Conservation (phyloP, 2,797 vertebrate species). For the Silurus lanzhouensis region DNA sequence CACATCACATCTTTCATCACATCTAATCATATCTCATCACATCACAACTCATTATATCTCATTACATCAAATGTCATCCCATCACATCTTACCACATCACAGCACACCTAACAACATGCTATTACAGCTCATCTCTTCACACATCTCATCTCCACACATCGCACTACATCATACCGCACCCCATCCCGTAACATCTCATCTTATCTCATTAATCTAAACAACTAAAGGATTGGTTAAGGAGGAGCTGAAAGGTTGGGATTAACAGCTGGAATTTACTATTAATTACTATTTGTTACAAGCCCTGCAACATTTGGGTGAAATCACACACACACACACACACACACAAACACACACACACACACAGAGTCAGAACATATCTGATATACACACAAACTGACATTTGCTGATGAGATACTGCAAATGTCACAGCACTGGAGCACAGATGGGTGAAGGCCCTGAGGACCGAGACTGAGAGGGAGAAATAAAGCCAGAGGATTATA, state of each 20-base stretch:
- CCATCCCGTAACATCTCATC: no score
- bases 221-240: no score
- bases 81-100: no score
- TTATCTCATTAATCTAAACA: not conserved
- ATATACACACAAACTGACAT: conserved; percentile 50
- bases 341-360: not conserved
- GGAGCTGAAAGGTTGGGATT: not conserved
- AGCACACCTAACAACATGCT: no score
- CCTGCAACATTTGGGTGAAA: not conserved
- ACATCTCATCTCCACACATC: no score
- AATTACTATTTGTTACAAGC: not conserved
- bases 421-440: conserved; percentile 52
- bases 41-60: no score
- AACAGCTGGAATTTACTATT: not conserved
- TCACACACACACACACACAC: not conserved
- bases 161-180: no score
- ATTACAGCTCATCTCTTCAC: no score
- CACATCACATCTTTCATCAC: no score
- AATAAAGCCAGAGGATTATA: conserved; percentile 31
- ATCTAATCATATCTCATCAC: no score
- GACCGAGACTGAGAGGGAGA: conserved; percentile 6
- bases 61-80: no score
- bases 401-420: conserved; percentile 49
- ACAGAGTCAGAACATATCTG: conserved; percentile 1
- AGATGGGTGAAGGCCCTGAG: conserved; percentile 40